Evolutionary conservation across 2,888 invertebrate species (phyloP).

Genomic region (Bellardia bayeri): DNA sequence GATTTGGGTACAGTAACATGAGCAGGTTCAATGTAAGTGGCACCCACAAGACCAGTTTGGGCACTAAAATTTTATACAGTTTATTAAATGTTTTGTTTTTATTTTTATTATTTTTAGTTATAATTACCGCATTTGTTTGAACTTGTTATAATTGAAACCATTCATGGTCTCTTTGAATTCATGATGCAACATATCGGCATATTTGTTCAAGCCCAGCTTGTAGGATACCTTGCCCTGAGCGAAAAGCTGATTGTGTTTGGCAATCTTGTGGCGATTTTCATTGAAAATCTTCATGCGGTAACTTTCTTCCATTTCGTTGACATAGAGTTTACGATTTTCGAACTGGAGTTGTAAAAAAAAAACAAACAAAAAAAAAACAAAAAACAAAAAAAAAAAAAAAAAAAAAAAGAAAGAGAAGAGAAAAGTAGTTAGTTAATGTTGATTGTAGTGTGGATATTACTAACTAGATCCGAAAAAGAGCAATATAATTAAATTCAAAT

Average conservation of each 20-base stretch:
- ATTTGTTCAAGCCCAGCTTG: conserved; percentile 91
- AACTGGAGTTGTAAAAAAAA: conserved; percentile 76
- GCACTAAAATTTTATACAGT: conserved; percentile 62
- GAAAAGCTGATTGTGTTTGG: conserved; percentile 92
- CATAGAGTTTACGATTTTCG: conserved; percentile 88
- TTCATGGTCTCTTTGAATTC: conserved; percentile 90
- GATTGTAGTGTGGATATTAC: too few relatives aligned
- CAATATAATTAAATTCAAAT: too few relatives aligned
- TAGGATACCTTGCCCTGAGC: conserved; percentile 88
- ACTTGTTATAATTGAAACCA: conserved; percentile 86
- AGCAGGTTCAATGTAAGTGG: conserved; percentile 82
- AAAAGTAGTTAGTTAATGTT: too few relatives aligned
- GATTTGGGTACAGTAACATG: conserved; percentile 89
- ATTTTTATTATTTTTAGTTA: background rate
- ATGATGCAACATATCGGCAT: conserved; percentile 93
- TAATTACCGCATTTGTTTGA: conserved; percentile 77
- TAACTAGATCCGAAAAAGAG: too few relatives aligned
- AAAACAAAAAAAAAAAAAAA: too few relatives aligned
- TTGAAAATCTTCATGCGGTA: conserved; percentile 95
- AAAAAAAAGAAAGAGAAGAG: too few relatives aligned
- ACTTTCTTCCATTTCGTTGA: conserved; percentile 90
- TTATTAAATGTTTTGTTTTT: background rate
- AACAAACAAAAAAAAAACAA: too few relatives aligned
- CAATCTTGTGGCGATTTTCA: conserved; percentile 93
- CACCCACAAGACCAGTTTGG: conserved; percentile 76